These are phyloP conservation scores for Gastracanthus pulcherrimus DNA, from an alignment of 2,888 invertebrate genomes.

Conservation along the genomic window DNA sequence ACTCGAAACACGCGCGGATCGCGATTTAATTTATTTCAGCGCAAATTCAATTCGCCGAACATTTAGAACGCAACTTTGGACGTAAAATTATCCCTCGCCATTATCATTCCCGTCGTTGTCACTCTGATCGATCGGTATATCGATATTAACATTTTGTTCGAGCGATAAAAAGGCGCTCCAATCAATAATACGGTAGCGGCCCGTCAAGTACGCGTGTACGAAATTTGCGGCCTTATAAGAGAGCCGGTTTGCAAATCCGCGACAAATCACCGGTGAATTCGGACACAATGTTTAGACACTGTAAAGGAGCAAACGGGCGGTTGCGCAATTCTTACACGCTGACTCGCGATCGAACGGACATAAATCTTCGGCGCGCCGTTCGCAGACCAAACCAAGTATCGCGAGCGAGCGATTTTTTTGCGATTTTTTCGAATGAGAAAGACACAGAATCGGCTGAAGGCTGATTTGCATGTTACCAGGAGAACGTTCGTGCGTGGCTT, in stretches of 20 bases:
- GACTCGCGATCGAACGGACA: neutral
- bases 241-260: too few relatives aligned
- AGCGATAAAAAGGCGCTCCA: too few relatives aligned
- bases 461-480: neutral
- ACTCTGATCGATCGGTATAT: conserved; percentile 3
- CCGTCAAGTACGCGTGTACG: too few relatives aligned
- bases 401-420: too few relatives aligned
- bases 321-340: neutral
- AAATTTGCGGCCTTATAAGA: too few relatives aligned
- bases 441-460: neutral
- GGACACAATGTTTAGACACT: conserved; percentile 7
- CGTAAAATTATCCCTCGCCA: too few relatives aligned
- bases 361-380: neutral
- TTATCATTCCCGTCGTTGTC: neutral
- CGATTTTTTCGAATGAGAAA: neutral
- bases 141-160: too few relatives aligned
- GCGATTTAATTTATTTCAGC: neutral
- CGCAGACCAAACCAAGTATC: neutral
- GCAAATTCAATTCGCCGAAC: conserved; percentile 9
- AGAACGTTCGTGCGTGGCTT: too few relatives aligned
- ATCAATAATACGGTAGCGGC: too few relatives aligned
- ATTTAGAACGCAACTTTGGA: neutral
- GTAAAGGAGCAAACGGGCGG: too few relatives aligned
- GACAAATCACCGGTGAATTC: neutral
- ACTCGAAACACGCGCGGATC: neutral